Conservation (phyloP, 2,113 vertebrate species). For the Odobenus rosmarus region DNA sequence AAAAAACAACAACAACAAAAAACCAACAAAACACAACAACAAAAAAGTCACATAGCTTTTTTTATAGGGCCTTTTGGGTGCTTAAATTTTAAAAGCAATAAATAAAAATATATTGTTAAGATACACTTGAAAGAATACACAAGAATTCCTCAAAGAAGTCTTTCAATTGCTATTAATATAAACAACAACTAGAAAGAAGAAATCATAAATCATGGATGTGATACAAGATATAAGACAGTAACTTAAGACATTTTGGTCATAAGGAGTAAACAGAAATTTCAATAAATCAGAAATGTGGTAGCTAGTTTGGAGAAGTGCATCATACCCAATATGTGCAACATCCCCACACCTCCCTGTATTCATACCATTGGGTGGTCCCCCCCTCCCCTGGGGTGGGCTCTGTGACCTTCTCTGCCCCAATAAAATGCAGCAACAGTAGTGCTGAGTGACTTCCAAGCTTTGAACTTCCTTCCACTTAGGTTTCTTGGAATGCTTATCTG, state of each 20-base stretch:
- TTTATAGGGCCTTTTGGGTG: background rate
- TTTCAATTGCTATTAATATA: background rate
- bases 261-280: background rate
- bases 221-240: background rate
- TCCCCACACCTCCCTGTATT: no score
- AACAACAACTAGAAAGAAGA: background rate
- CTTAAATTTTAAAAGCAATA: conserved; percentile 29
- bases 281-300: background rate
- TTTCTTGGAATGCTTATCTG: background rate
- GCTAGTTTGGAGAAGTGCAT: background rate
- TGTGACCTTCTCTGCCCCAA: background rate
- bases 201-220: background rate
- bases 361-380: background rate
- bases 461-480: background rate
- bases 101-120: background rate
- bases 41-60: background rate
- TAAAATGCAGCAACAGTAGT: background rate
- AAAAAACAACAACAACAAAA: background rate
- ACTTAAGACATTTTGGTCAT: background rate
- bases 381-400: background rate
- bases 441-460: background rate
- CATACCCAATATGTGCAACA: no score
- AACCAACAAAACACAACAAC: background rate
- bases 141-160: background rate
- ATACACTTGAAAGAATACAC: background rate